Percentiles rank a stretch among this genome's conserved stretches.
Evolutionary conservation across 2,113 vertebrate genomes (phyloP).

Genomic region (Leuciscus idus): DNA sequence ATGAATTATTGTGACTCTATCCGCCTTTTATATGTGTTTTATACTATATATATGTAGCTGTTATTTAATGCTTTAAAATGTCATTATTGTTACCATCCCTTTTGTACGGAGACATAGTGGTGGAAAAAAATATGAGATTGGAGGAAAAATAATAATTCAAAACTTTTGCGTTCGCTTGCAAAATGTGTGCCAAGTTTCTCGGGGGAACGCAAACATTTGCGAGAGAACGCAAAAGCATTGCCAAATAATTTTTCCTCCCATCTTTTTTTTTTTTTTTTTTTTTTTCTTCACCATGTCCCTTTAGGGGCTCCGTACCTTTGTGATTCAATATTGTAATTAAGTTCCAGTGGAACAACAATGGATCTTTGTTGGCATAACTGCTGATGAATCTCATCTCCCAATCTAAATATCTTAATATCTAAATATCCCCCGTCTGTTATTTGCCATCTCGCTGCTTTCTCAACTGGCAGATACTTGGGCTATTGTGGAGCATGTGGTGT

Average conservation of each 20-base stretch:
- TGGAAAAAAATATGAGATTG: no score
- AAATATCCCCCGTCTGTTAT: neutral
- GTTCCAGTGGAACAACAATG: conserved; percentile 29
- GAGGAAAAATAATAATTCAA: no score
- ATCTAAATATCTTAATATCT: conserved; percentile 23
- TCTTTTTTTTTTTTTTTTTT: no score
- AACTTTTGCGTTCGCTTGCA: no score
- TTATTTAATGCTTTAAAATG: neutral
- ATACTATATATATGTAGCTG: no score
- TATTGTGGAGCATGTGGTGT: conserved; percentile 22
- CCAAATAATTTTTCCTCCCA: no score
- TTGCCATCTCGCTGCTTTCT: neutral
- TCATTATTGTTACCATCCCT: neutral
- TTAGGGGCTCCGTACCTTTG: neutral
- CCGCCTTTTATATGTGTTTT: no score
- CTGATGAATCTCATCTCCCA: neutral
- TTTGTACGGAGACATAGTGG: neutral
- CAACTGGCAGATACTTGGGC: conserved; percentile 46
- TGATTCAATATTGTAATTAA: conserved; percentile 11
- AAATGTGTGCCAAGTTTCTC: no score
- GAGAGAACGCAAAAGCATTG: no score
- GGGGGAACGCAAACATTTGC: no score
- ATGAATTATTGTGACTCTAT: neutral
- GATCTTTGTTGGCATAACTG: conserved; percentile 38
- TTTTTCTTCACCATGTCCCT: no score